These are phyloP conservation scores for Catharus bicknelli DNA, from an alignment of 2,113 vertebrate genomes.

Conservation along the genomic window DNA sequence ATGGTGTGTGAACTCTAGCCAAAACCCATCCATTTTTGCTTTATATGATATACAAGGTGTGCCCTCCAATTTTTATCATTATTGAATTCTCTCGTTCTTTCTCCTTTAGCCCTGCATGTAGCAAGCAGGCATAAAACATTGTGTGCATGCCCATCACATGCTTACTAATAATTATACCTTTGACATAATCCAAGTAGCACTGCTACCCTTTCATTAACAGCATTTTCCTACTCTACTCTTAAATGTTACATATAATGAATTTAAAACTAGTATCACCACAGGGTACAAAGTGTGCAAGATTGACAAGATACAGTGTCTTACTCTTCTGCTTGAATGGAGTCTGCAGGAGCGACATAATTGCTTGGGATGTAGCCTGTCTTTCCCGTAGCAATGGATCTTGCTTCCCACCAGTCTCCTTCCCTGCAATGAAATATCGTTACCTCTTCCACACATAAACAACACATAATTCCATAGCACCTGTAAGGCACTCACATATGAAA, in stretches of 20 bases:
- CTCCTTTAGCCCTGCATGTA: neutral
- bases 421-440: constrained; percentile 74
- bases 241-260: neutral
- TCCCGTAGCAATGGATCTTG: constrained; percentile 95
- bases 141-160: rapidly evolving
- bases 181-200: neutral
- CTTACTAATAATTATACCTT: neutral
- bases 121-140: neutral
- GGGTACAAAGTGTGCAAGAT: neutral
- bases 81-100: neutral
- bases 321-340: constrained; percentile 99
- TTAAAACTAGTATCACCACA: neutral
- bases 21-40: neutral
- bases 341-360: constrained; percentile 98
- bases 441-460: constrained; percentile 16
- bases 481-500: neutral
- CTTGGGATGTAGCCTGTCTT: constrained; percentile 98
- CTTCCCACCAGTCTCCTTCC: constrained; percentile 99
- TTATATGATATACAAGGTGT: neutral
- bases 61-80: neutral
- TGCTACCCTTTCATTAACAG: neutral
- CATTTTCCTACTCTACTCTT: neutral
- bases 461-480: neutral
- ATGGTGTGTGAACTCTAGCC: neutral
- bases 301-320: constrained; percentile 76